Base-by-base conservation (phyloP, 2,888 invertebrate genomes). In the Gymnoscelis rufifasciata region DNA sequence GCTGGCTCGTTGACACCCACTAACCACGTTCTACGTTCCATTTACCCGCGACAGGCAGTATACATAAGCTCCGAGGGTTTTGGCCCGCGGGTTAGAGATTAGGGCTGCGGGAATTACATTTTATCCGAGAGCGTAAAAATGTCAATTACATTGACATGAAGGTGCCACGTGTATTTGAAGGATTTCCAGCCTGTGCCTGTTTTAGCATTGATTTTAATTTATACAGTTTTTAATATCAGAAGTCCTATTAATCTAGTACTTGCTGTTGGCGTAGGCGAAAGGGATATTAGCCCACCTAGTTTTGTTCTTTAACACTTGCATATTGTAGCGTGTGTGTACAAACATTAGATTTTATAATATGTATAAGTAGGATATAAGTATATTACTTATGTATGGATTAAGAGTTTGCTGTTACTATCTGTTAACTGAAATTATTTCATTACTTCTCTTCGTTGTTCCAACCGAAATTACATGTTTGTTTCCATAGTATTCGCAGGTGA, bases 81-180 rank as follows among this genome's bases (percentile, higher is more conserved):
- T 40, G 39, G 30, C 39, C 31, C 30, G 27, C 12, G 43, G 40
- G 11, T 35, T 19, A 33, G 33, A 15, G 47, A 43, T 39, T 36
- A 43, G 35, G 35, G 38, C 30, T 35, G 38, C 38, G 27, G 11
- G 33, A 39, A 47, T 39, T 27, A 31, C 41, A 31, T 46, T 41
- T 24, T 47, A 42, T 31, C 15, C 39, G 29, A 29, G 38, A 14
- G 35, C 39, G 36, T 43, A 47, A 47, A 47, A 14, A 47, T 33
- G 31, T 28, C 41, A 30, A 35, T 38, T 36, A 38, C 13, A 15
- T 14, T 12, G 42, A 39, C 26, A 12, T 43, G 30, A 10, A n/a
- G 29, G 15, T 30, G 33, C n/a, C 33, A 24, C n/a, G 28, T n/a
- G 19, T 14, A 33, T 33, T 15, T n/a, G n/a, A 23, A 11, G 11